phyloP scores from a whole-genome alignment of 30 jellyfish, hydroid and myxozoan species.

The Aurelia sp. region DNA sequence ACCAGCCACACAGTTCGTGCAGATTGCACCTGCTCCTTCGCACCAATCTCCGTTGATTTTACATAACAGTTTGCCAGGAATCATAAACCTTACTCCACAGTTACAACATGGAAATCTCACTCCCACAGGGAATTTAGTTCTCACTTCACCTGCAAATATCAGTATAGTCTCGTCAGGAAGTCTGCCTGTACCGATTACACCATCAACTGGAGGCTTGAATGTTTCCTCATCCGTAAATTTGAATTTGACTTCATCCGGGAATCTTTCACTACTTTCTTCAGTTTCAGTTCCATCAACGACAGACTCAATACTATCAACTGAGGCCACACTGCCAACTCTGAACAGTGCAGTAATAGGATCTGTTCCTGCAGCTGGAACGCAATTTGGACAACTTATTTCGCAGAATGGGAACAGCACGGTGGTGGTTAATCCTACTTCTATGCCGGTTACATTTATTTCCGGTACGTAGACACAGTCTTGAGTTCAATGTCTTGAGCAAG shows the following conservation, averaged over 20 bases:
- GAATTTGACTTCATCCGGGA: constrained; percentile 18
- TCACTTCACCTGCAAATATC: constrained; percentile 16
- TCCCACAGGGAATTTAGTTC: constrained; percentile 14
- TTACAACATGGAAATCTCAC: constrained; percentile 25
- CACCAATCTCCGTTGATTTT: constrained; percentile 2
- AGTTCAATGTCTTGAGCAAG: no score
- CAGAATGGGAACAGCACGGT: background rate
- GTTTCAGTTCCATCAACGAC: constrained; percentile 22
- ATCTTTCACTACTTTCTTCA: background rate
- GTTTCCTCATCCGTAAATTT: constrained; percentile 16
- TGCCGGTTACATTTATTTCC: constrained; percentile 15
- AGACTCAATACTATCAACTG: constrained; percentile 36
- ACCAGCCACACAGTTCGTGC: constrained; percentile 35
- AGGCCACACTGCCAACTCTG: constrained; percentile 4
- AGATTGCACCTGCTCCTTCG: constrained; percentile 37
- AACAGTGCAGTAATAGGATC: background rate
- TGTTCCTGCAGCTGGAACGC: constrained; percentile 17
- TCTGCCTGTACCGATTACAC: background rate
- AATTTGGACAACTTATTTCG: constrained; percentile 10
- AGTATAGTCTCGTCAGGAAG: constrained; percentile 27
- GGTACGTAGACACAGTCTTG: background rate
- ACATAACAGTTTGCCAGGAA: constrained; percentile 28
- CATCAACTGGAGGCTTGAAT: constrained; percentile 28
- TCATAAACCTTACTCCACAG: constrained; percentile 33
- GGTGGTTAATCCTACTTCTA: background rate